Base-by-base conservation (phyloP, 2,888 invertebrate species). In the Caenorhabditis zanzibari region DNA sequence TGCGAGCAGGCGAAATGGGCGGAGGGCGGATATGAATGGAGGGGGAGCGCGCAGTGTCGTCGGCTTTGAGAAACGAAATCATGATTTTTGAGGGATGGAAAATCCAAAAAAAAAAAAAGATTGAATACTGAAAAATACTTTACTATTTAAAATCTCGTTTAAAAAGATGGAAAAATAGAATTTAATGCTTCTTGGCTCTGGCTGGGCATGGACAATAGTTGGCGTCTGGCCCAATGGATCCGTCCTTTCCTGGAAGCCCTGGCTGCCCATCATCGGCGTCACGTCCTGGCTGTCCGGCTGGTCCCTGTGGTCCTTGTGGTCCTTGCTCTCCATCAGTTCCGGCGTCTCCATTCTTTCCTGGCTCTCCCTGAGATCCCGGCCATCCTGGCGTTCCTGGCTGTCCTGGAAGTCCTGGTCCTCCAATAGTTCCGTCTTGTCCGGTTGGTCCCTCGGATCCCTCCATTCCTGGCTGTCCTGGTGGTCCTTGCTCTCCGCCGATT, bases 181-280 rank as follows among this genome's bases (percentile, higher is more conserved):
- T 35, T 69, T 69, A 84, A 56, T 84, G 84, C 68, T 81, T 81
- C 69, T 84, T 84, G 59, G 83, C 83, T 68, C 84, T 71, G n/a
- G 81, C 75, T 52, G 88, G 88, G 71, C 88, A 88, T 72, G 88
- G 88, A 54, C 88, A 88, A 75, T 88, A 88, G 79, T 88, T 86
- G 77, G 88, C 86, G 64, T 88, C 88, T 59, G 74, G 83, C 75
- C 88, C 88, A n/a, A 80, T 66, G 26, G 69, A 64, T 68, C 88
- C 88, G 56, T 84, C 75, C 66, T 84, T 82, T 85, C 88, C 88
- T 44, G 85, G 83, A 9, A 80, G 41, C 63, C 87, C 87, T 28
- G 82, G 82, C 52, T 68, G 74, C 72, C 87, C 87, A 61, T 86
- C 81, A 44, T 87, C 84, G 19, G 82, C 87, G 61, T 77, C 74